Evolutionary conservation across 2,888 invertebrate genomes (phyloP).

Genomic region (Laothoe populi): DNA sequence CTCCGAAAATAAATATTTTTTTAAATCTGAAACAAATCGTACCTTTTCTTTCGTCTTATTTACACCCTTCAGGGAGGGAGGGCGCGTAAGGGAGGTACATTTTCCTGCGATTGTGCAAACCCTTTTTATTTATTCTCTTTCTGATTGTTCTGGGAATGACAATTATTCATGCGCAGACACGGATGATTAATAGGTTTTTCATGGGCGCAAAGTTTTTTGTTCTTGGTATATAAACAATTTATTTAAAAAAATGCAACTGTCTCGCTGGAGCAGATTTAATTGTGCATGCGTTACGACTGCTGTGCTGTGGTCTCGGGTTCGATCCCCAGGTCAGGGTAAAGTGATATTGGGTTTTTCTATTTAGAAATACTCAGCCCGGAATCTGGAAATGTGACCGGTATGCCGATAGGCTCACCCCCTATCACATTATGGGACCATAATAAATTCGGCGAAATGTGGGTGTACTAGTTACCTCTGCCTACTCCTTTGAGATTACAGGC

Average conservation of each 20-base stretch:
- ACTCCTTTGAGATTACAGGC: neutral
- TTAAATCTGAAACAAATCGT: slow-evolving; percentile 8
- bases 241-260: too few species aligned
- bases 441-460: neutral
- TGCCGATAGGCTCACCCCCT: neutral
- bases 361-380: neutral
- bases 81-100: neutral
- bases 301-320: too few species aligned
- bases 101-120: slow-evolving; percentile 6
- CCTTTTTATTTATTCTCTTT: slow-evolving; percentile 16
- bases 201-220: too few species aligned
- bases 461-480: neutral
- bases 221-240: too few species aligned
- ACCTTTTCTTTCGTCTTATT: neutral
- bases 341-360: too few species aligned
- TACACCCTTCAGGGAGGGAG: neutral
- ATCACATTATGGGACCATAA: neutral
- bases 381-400: neutral
- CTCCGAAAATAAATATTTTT: too few species aligned
- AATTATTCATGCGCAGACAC: slow-evolving; percentile 1
- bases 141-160: slow-evolving; percentile 14
- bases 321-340: too few species aligned
- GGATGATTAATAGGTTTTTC: neutral
- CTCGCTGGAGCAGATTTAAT: too few species aligned
- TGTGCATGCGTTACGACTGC: too few species aligned